Evolutionary conservation across 2,797 vertebrate genomes (phyloP), one percentile per base, ranked within the genome.

Genomic region (Notamacropus eugenii): DNA sequence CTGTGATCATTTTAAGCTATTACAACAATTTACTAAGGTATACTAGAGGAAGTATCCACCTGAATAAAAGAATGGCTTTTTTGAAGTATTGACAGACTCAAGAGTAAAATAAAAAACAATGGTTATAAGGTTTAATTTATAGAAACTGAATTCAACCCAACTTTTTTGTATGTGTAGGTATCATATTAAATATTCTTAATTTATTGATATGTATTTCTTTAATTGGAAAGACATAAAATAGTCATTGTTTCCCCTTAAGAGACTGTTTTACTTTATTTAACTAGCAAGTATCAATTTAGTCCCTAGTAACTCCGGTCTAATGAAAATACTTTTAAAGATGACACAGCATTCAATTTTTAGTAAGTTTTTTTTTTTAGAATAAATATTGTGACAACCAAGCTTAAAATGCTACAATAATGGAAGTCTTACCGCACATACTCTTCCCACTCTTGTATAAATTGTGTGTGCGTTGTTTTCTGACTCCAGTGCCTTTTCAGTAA

Each of bases 401-500:
- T 12, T 5, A 59, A 27, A 87, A 8, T 0, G 57, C 31, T 40
- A 90, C 0, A 40, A 55, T 40, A 56, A 31, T 0, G 8, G 1
- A 6, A 58, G 90, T 97, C 99, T 99, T 98, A 99, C 99, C 98
- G 99, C 99, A 95, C 99, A 99, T 29, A 99, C 99, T 5, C 99
- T 98, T 62, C 99, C 99, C 91, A 99, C 98, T 91, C 99, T 98
- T 92, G 99, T 99, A 52, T 99, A 99, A 52, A 99, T 99, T 0
- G 99, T 99, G 8, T 99, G 99, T 97, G 98, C 98, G 3, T 96
- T 98, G 54, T 98, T 99, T 91, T 99, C 99, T 0, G 98, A 98
- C 56, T 99, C 99, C 91, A 98, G 94, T 29, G 99, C 99, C 97
- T 99, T 99, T 98, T 99, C 99, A 10, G 99, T 99, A 97, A 99